phyloP scores from a whole-genome alignment of 2,888 invertebrate species.

The Pterostichus madidus region DNA sequence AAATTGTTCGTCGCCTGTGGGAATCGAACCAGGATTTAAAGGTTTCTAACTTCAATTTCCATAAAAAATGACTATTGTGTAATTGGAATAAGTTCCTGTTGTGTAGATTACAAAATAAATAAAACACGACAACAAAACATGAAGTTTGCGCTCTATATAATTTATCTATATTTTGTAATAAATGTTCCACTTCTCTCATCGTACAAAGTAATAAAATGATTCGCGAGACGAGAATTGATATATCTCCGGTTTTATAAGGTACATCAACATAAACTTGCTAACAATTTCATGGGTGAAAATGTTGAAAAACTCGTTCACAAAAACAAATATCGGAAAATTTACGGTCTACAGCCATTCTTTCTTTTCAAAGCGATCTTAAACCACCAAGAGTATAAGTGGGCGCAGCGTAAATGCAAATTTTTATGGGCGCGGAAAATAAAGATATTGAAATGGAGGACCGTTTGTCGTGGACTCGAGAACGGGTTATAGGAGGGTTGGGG shows the following conservation, averaged over 20 bases:
- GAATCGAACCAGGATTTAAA: too few relatives aligned
- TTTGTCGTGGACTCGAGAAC: conserved; percentile 31
- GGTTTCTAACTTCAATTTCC: too few relatives aligned
- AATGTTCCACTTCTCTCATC: too few relatives aligned
- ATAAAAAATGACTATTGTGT: too few relatives aligned
- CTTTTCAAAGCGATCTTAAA: conserved; percentile 40
- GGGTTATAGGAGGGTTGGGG: conserved; percentile 13
- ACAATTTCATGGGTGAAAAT: conserved; percentile 50
- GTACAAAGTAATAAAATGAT: conserved; percentile 35
- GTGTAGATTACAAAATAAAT: too few relatives aligned
- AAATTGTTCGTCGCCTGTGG: too few relatives aligned
- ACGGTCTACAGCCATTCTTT: conserved; percentile 28
- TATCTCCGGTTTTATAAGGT: conserved; percentile 42
- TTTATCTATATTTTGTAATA: too few relatives aligned
- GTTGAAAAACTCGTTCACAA: conserved; percentile 27
- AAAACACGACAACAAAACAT: neutral
- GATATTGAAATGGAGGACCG: conserved; percentile 43
- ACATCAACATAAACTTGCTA: conserved; percentile 46
- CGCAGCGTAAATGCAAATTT: conserved; percentile 43
- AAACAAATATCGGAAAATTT: conserved; percentile 47
- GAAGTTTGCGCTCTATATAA: too few relatives aligned
- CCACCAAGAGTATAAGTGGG: conserved; percentile 25
- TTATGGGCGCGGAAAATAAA: conserved; percentile 47
- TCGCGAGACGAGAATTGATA: conserved; percentile 25
- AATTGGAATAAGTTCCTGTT: too few relatives aligned